These are phyloP conservation scores for Callyntrura guangdongensis DNA, from an alignment of 2,888 invertebrate genomes.

Conservation along the genomic window DNA sequence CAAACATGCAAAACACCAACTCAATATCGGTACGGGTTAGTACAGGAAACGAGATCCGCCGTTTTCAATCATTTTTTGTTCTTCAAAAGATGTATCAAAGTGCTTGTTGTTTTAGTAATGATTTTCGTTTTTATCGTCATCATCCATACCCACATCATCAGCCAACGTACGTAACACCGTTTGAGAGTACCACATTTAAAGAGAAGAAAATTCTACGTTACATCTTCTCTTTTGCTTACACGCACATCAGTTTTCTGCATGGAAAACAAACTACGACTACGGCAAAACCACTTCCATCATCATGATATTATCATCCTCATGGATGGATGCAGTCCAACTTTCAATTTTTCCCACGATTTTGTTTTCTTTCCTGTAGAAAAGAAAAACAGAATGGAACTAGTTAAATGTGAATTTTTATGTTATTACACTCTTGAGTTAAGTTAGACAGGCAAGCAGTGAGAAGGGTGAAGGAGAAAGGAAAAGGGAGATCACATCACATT, in stretches of 20 bases:
- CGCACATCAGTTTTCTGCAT: conserved; percentile 14
- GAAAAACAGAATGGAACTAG: neutral
- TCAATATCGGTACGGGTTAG: neutral
- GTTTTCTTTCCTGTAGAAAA: neutral
- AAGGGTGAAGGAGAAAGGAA: neutral
- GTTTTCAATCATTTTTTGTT: conserved; percentile 56
- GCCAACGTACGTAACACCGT: too few species aligned
- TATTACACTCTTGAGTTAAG: neutral
- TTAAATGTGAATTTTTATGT: neutral
- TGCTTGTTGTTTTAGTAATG: conserved; percentile 43
- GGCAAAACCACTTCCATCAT: neutral
- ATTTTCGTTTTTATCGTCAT: conserved; percentile 35
- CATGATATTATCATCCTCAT: too few species aligned
- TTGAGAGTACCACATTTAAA: neutral
- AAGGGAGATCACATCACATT: conserved; percentile 44
- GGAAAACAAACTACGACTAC: conserved; percentile 15
- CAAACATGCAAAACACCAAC: conserved; percentile 37
- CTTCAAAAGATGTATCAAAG: conserved; percentile 49
- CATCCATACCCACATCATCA: neutral
- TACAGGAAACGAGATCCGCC: conserved; percentile 18
- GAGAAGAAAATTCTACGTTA: neutral
- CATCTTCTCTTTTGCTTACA: neutral
- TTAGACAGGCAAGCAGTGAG: neutral
- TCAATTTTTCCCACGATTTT: conserved; percentile 39
- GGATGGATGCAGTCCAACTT: conserved; percentile 40